Evolutionary conservation across 2,888 invertebrate species (phyloP).

Genomic region (Microdon myrmicae): DNA sequence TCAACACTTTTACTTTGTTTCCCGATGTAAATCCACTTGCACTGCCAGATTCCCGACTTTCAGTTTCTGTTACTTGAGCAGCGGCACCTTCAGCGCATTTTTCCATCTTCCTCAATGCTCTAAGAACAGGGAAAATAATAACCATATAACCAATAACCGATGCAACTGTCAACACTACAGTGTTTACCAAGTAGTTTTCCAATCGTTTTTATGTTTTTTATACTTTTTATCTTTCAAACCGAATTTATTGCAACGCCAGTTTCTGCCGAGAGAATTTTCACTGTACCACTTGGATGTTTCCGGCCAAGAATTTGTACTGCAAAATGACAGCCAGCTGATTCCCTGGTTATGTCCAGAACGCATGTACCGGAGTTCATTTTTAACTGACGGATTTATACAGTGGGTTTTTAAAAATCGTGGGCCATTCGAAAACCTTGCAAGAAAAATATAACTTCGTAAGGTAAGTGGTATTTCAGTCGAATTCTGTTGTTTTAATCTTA

Average conservation of each 20-base stretch:
- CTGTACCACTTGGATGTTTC: conserved; percentile 12
- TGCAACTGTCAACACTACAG: conserved; percentile 2
- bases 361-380: too few species aligned
- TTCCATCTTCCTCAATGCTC: conserved; percentile 15
- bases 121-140: not conserved
- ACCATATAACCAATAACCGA: conserved; percentile 3
- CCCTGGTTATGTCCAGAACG: too few species aligned
- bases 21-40: conserved; percentile 10
- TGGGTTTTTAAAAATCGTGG: too few species aligned
- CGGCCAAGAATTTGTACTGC: conserved; percentile 4
- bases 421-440: too few species aligned
- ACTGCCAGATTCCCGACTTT: too few species aligned
- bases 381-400: too few species aligned
- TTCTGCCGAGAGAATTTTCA: conserved; percentile 15
- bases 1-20: conserved; percentile 76
- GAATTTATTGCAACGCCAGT: not conserved
- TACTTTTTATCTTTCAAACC: conserved; percentile 5
- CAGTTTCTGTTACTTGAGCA: too few species aligned
- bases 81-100: conserved; percentile 59
- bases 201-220: conserved; percentile 2
- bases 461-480: too few species aligned
- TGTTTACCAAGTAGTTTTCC: not conserved
- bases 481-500: too few species aligned
- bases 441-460: too few species aligned
- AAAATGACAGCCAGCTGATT: conserved; percentile 29